These are phyloP conservation scores for Polymixis lichenea DNA, from an alignment of 2,888 invertebrate species.

Conservation along the genomic window DNA sequence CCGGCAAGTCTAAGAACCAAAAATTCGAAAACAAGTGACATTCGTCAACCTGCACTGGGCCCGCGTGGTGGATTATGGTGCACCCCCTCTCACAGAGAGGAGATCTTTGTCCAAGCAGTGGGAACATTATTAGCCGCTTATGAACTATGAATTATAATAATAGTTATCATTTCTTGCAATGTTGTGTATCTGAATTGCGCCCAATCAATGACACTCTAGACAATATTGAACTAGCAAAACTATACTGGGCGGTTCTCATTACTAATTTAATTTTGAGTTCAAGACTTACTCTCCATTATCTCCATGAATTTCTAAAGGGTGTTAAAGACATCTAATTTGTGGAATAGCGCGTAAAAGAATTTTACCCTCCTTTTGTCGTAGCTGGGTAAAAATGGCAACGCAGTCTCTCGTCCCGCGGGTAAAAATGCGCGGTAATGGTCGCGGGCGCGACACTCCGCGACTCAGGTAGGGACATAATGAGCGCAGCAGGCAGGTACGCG, in stretches of 20 bases:
- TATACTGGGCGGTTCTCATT: background rate
- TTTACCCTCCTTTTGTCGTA: conserved; percentile 20
- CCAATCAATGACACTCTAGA: background rate
- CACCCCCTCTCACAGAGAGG: too few species aligned
- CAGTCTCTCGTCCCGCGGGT: conserved; percentile 41
- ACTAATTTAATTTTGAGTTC: background rate
- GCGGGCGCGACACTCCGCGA: conserved; percentile 58
- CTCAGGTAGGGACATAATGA: conserved; percentile 79
- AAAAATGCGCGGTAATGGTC: conserved; percentile 60
- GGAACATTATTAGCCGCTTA: too few species aligned
- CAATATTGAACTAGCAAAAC: background rate
- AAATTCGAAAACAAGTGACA: too few species aligned
- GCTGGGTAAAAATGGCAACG: conserved; percentile 51
- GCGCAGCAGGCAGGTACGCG: conserved; percentile 67
- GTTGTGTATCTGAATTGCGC: background rate
- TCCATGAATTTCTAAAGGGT: background rate
- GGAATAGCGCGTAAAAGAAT: background rate
- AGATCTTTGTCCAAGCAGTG: too few species aligned
- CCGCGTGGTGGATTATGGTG: too few species aligned
- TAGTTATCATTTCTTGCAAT: too few species aligned
- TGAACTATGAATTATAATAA: too few species aligned
- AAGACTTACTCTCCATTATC: background rate
- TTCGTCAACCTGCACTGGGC: too few species aligned
- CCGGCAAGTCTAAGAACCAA: too few species aligned
- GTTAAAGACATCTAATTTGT: conserved; percentile 1